Evolutionary conservation across 1,140 invertebrate species (phyloP).

Genomic region (Drosophila grimshawi): DNA sequence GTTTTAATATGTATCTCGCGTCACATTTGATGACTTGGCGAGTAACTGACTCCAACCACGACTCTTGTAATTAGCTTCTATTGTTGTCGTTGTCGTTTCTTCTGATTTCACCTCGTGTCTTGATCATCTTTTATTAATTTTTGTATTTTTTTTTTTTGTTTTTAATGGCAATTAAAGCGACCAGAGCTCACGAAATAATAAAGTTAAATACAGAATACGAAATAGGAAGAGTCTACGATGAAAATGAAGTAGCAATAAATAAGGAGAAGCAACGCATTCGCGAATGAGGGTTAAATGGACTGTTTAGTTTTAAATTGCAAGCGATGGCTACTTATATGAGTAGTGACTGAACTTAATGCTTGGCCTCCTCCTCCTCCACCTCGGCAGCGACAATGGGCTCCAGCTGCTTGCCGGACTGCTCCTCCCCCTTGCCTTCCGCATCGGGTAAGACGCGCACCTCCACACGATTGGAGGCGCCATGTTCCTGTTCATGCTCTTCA

Average conservation of each 20-base stretch:
- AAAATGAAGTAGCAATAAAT: conserved; percentile 1
- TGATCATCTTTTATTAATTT: background rate
- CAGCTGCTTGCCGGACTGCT: conserved; percentile 59
- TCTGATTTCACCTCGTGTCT: conserved; percentile 1
- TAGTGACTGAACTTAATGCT: conserved; percentile 65
- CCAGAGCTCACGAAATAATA: background rate
- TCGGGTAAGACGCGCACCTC: conserved; percentile 59
- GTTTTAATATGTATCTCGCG: background rate
- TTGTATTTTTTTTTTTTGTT: background rate
- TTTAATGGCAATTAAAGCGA: background rate
- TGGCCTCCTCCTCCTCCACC: conserved; percentile 55
- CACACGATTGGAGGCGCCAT: conserved; percentile 49
- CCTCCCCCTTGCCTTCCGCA: conserved; percentile 43
- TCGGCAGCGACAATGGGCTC: conserved; percentile 67
- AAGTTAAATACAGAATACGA: background rate
- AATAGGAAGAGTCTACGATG: background rate
- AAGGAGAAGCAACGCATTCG: background rate
- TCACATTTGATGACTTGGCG: background rate
- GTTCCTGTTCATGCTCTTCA: conserved; percentile 35
- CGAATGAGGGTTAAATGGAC: background rate
- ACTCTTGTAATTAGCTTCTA: background rate
- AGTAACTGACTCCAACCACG: background rate
- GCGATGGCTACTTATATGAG: conserved; percentile 32
- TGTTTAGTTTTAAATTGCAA: background rate
- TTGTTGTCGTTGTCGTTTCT: background rate